phyloP scores from a whole-genome alignment of 1,140 invertebrate species.

The Maniola jurtina region DNA sequence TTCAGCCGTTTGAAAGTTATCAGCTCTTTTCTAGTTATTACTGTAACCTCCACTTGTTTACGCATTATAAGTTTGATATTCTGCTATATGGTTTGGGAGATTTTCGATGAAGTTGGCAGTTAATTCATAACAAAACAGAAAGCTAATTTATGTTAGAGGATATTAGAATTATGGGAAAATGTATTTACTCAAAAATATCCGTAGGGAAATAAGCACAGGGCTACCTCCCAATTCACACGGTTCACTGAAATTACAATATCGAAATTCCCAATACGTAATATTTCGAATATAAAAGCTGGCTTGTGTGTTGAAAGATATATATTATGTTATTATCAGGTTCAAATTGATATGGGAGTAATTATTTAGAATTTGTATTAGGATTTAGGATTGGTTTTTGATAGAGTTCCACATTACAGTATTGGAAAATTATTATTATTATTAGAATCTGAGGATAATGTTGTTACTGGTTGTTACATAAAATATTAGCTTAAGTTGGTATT shows the following conservation, averaged over 20 bases:
- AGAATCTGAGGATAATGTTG: no score
- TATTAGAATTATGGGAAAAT: background rate
- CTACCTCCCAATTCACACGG: conserved; percentile 9
- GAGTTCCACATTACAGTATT: no score
- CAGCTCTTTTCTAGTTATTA: no score
- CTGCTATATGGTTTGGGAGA: no score
- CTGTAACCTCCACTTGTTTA: background rate
- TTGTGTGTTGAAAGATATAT: conserved; percentile 5
- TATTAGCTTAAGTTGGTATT: no score
- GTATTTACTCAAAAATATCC: conserved; percentile 8
- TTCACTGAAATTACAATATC: conserved; percentile 19
- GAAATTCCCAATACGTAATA: conserved; percentile 10
- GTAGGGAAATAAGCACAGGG: conserved; percentile 6
- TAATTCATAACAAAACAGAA: background rate
- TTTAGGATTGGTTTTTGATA: no score
- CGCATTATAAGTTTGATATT: no score
- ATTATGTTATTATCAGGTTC: background rate
- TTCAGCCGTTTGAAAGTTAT: no score
- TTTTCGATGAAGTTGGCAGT: no score
- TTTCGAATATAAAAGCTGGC: conserved; percentile 9
- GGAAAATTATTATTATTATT: no score
- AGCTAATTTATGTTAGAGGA: background rate
- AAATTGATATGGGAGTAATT: background rate
- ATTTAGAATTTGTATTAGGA: no score
- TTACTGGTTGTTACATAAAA: no score